These are phyloP conservation scores for Crioceris asparagi DNA, from an alignment of 2,888 invertebrate species.

Conservation along the genomic window DNA sequence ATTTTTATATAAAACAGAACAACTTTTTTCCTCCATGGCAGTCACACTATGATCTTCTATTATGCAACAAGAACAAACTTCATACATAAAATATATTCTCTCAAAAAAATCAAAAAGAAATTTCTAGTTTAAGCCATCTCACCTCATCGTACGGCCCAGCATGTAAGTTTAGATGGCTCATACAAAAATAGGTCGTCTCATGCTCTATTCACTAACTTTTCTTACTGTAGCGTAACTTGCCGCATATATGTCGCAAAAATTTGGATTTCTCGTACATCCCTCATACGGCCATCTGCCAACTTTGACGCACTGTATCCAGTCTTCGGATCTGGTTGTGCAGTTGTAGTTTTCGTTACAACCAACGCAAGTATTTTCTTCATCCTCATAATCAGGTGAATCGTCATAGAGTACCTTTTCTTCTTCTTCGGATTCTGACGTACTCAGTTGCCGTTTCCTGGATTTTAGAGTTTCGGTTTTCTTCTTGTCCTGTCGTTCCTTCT, in stretches of 20 bases:
- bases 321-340: slow-evolving; percentile 12
- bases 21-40: no score
- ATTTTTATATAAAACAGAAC: neutral
- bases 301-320: slow-evolving; percentile 15
- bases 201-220: neutral
- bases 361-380: slow-evolving; percentile 10
- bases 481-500: neutral
- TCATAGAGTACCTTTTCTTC: neutral
- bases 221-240: slow-evolving; percentile 1
- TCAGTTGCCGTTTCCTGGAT: neutral
- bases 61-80: no score
- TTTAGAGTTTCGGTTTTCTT: neutral
- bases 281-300: slow-evolving; percentile 16
- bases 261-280: slow-evolving; percentile 12
- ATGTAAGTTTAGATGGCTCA: neutral
- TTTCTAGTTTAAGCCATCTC: neutral
- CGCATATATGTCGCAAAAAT: slow-evolving; percentile 13
- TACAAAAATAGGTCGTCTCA: neutral
- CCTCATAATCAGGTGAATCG: neutral
- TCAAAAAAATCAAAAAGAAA: neutral
- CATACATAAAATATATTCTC: no score
- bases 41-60: no score
- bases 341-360: slow-evolving; percentile 15
- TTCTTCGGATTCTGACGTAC: neutral
- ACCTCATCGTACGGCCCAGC: neutral